Conservation (phyloP, 2,888 invertebrate species). For the Thysanoteuthis rhombus region DNA sequence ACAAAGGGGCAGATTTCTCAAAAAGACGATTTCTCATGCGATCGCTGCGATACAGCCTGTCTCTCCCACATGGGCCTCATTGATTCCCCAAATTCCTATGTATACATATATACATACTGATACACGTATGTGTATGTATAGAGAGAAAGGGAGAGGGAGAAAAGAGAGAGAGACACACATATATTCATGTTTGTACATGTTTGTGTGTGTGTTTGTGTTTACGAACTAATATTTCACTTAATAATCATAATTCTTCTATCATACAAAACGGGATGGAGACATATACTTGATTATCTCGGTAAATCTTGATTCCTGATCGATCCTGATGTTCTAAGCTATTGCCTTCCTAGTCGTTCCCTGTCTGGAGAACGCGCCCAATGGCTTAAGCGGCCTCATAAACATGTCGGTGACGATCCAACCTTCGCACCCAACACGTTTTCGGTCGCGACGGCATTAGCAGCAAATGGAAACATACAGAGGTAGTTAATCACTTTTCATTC, state of each 20-base stretch:
- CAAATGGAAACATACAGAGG: background rate
- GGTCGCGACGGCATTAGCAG: background rate
- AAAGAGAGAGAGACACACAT: no score
- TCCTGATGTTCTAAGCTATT: background rate
- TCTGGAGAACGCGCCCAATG: background rate
- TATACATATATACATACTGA: no score
- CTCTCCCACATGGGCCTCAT: no score
- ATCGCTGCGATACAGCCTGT: no score
- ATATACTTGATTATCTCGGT: background rate
- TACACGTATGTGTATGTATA: no score
- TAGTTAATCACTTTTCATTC: background rate
- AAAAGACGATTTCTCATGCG: no score
- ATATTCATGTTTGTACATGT: background rate
- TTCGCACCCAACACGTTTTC: background rate
- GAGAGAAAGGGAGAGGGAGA: no score
- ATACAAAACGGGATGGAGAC: background rate
- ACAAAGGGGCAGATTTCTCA: no score
- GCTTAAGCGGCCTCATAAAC: constrained; percentile 12
- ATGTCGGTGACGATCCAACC: background rate
- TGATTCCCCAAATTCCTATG: no score
- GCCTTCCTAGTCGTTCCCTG: background rate
- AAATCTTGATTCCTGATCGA: background rate
- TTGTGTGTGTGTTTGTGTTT: background rate
- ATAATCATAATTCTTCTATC: background rate
- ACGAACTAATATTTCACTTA: background rate